Base-by-base conservation (phyloP, 2,113 vertebrate species). In the Crotalus helleri region DNA sequence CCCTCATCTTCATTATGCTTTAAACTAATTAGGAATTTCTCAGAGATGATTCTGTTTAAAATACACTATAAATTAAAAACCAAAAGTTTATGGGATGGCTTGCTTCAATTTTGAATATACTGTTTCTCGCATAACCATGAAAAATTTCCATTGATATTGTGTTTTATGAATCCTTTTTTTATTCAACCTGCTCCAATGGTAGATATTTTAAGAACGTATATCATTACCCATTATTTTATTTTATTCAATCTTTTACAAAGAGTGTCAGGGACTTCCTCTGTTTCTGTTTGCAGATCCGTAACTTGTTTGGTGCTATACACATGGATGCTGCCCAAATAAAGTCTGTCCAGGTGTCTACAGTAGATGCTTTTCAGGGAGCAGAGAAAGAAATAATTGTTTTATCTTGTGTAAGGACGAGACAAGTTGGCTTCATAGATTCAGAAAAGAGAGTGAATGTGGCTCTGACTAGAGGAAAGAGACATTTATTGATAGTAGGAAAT, bases 311-410 rank as follows among this genome's bases (percentile, higher is more conserved):
- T 5, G n/a, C 92, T 0, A 0, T 59, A 17, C 91, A 91, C 49
- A 91, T 91, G 0, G 94, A 95, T 90, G 92, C 91, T 12, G 94
- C 95, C 0, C 44, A 96, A 3, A 11, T 94, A 0, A 97, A 95
- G 92, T 57, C 96, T 0, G 96, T 98, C 54, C 98, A 98, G 90
- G 97, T 98, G 87, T 98, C 98, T 91, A 98, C 98, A 0, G 98
- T 98, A 0, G 98, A 98, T 0, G 98, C 98, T 0, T 98, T 98
- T 93, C 98, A 98, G 44, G 98, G 98, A 1, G 98, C 98, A 0
- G 98, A 98, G 92, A 98, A 98, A 94, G 98, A 98, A 91, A 91
- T 98, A 7, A 61, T 98, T 1, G 89, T 98, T 88, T 91, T 98
- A 93, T 98, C 98, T 0, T 98, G 98, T 1, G 98, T 98, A 3